Percentiles rank a stretch among this genome's conserved stretches.
These are phyloP conservation scores for Himalopsyche kuldschensis DNA, from an alignment of 2,888 invertebrate species.

Conservation along the genomic window DNA sequence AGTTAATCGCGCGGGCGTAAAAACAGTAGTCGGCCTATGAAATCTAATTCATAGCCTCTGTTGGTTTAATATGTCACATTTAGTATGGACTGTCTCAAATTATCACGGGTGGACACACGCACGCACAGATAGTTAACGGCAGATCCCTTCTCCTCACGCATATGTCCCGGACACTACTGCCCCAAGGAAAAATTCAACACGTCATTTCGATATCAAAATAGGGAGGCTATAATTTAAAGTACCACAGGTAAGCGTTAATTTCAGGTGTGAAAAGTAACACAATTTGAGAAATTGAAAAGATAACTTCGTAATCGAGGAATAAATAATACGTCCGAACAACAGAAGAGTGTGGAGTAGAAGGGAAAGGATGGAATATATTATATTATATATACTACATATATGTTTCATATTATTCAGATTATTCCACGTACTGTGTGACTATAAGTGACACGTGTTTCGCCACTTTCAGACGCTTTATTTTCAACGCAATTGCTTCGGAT, in stretches of 20 bases:
- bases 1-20: not conserved
- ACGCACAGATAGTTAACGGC: not conserved
- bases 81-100: not conserved
- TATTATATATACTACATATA: too few relatives aligned
- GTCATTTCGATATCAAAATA: not conserved
- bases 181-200: not conserved
- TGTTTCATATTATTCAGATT: too few relatives aligned
- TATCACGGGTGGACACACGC: not conserved
- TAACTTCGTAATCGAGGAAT: not conserved
- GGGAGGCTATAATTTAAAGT: not conserved
- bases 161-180: not conserved
- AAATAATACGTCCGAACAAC: not conserved
- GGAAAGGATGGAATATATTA: too few relatives aligned
- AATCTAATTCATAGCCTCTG: not conserved
- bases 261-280: not conserved
- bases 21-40: not conserved
- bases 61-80: constrained; percentile 1
- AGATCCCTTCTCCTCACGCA: not conserved
- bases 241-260: not conserved
- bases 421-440: too few relatives aligned
- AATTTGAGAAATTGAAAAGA: not conserved
- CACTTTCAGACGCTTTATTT: too few relatives aligned
- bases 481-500: too few relatives aligned
- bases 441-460: too few relatives aligned
- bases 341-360: too few relatives aligned